Evolutionary conservation across 2,888 invertebrate genomes (phyloP).

Genomic region (Caenorhabditis sinica): DNA sequence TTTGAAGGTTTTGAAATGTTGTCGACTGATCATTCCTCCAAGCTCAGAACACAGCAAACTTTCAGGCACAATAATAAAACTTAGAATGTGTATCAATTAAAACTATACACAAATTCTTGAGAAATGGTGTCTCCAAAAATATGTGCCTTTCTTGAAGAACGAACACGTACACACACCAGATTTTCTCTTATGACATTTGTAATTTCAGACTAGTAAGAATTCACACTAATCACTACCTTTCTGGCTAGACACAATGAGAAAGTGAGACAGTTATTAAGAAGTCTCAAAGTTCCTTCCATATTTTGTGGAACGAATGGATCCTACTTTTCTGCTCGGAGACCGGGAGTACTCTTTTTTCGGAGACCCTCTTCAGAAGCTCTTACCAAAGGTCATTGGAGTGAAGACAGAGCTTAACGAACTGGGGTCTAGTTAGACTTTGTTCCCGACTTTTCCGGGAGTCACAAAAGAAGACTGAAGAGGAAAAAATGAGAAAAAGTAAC

Average conservation of each 20-base stretch:
- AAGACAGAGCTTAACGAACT: conserved; percentile 57
- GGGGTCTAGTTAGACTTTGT: conserved; percentile 12
- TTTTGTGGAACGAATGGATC: background rate
- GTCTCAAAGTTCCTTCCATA: background rate
- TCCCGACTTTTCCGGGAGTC: conserved; percentile 2
- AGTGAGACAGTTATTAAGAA: background rate
- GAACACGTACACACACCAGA: background rate
- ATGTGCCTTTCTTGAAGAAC: background rate
- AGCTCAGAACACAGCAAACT: too few species aligned
- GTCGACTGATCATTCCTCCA: too few species aligned
- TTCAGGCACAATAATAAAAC: too few species aligned
- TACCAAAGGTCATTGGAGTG: conserved; percentile 57
- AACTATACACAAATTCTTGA: background rate
- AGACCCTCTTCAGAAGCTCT: background rate
- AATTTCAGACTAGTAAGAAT: background rate
- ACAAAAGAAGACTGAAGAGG: conserved; percentile 9
- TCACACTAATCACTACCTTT: conserved; percentile 8
- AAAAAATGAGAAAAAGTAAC: background rate
- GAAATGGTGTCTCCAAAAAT: too few species aligned
- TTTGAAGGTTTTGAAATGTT: too few species aligned
- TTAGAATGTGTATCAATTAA: background rate
- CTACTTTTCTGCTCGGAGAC: conserved; percentile 27
- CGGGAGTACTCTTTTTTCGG: conserved; percentile 19
- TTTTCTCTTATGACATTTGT: background rate
- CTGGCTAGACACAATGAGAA: conserved; percentile 13